phyloP scores from a whole-genome alignment of 1,140 invertebrate species.

The Triops cancriformis region DNA sequence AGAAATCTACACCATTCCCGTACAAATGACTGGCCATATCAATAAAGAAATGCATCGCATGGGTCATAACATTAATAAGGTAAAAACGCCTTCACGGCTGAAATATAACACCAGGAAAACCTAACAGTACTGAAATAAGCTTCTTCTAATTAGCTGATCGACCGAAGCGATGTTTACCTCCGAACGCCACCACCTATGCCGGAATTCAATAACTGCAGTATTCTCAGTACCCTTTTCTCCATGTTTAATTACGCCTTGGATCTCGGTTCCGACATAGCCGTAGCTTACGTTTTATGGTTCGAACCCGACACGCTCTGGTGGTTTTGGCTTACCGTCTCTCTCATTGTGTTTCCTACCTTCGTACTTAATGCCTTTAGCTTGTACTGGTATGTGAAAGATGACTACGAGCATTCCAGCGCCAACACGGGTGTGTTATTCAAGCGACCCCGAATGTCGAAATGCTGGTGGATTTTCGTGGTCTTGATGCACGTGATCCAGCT shows the following conservation, averaged over 20 bases:
- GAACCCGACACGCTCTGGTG: conserved; percentile 29
- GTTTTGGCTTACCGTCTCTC: conserved; percentile 30
- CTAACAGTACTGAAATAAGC: neutral
- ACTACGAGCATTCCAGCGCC: conserved; percentile 26
- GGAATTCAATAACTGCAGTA: conserved; percentile 26
- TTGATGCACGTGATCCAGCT: conserved; percentile 32
- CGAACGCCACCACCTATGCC: conserved; percentile 26
- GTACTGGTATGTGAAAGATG: conserved; percentile 30
- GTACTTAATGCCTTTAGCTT: conserved; percentile 32
- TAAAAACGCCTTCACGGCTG: neutral
- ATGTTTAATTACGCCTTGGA: conserved; percentile 28
- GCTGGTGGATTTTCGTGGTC: conserved; percentile 30
- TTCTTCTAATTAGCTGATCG: conserved; percentile 25
- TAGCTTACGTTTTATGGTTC: conserved; percentile 31
- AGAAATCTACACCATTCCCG: conserved; percentile 23
- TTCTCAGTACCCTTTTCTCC: conserved; percentile 30
- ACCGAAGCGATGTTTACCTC: conserved; percentile 28
- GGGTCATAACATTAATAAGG: conserved; percentile 23
- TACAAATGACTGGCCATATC: conserved; percentile 23
- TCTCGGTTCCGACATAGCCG: conserved; percentile 29
- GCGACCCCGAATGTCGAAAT: conserved; percentile 26
- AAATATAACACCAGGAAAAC: neutral
- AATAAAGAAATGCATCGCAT: conserved; percentile 25
- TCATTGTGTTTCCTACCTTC: conserved; percentile 31
- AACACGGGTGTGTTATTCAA: conserved; percentile 15